Percentiles rank a stretch among this genome's conserved stretches.
Evolutionary conservation across 2,797 vertebrate genomes (phyloP).

Genomic region (Vipera ursinii): DNA sequence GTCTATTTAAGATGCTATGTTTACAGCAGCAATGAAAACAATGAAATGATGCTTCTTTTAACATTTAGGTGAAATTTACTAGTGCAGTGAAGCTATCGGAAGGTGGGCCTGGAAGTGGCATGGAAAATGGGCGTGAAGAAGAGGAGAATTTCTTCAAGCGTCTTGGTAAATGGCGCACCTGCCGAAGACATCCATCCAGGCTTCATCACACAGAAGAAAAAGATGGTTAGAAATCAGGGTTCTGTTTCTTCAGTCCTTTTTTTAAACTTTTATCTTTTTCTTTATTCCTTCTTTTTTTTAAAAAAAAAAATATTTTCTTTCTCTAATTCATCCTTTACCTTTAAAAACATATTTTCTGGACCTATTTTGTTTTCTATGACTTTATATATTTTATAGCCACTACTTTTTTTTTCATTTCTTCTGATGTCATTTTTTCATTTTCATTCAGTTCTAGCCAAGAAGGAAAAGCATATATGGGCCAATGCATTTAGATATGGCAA

Average conservation of each 20-base stretch:
- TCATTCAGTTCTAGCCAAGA: slow-evolving; percentile 28
- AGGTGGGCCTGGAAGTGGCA: slow-evolving; percentile 78
- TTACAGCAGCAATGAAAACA: background rate
- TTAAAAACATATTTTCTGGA: slow-evolving; percentile 34
- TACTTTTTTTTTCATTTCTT: slow-evolving; percentile 52
- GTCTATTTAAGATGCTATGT: background rate
- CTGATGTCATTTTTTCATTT: slow-evolving; percentile 51
- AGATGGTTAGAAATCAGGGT: slow-evolving; percentile 87
- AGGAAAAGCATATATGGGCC: slow-evolving; percentile 16
- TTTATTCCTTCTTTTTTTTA: slow-evolving; percentile 45
- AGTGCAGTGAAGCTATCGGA: slow-evolving; percentile 96
- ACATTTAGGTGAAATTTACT: slow-evolving; percentile 92
- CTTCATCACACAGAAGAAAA: slow-evolving; percentile 94
- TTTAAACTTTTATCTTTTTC: background rate
- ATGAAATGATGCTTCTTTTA: slow-evolving; percentile 9
- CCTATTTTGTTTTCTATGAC: slow-evolving; percentile 17
- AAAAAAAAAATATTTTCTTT: slow-evolving; percentile 12
- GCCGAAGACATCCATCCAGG: slow-evolving; percentile 90
- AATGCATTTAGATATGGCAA: slow-evolving; percentile 45
- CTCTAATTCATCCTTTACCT: slow-evolving; percentile 43
- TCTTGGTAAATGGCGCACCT: slow-evolving; percentile 96
- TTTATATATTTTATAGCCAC: slow-evolving; percentile 21
- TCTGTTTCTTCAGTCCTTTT: slow-evolving; percentile 70
- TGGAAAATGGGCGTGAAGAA: slow-evolving; percentile 91
- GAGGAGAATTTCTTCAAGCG: slow-evolving; percentile 99